Base-by-base conservation (phyloP, 2,113 vertebrate genomes). In the Bombycilla garrulus region DNA sequence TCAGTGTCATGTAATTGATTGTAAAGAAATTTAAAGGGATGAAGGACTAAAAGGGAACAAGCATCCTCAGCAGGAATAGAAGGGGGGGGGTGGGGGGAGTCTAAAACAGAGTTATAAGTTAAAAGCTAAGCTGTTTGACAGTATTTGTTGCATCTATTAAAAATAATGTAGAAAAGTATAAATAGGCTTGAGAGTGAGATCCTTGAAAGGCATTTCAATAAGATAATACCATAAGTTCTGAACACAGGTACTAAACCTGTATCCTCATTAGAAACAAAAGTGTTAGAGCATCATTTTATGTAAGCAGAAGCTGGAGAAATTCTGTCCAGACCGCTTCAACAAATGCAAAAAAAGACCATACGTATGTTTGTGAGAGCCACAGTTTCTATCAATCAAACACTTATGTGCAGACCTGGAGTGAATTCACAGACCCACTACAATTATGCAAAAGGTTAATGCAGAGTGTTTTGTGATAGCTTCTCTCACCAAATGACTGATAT, bases 1-100 rank as follows among this genome's bases (percentile, higher is more conserved):
- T 93, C 82, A 92, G 76, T 84, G 93, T 86, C 76, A 86, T 86
- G 76, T 94, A 97, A 93, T 96, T 97, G 90, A 94, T 90, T 93
- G 76, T 57, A 86, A 90, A 92, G 86, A 96, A 93, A 95, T 92
- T 70, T 92, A 84, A 96, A 95, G 71, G 81, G 33, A 73, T 67
- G 74, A 94, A 93, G 57, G 67, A 56, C 71, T 74, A 57, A 86
- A 95, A 90, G 23, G 35, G 48, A 93, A 53, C 42, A 86, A 88
- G 16, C 40, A 69, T 48, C 74, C 67, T 70, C 47, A 70, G 64
- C 87, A 86, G 40, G 67, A 91, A 61, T 25, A 80, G 81, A 45
- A 24, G 28, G 6, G 28, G 10, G 3, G 29, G 15, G 5, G 19
- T 23, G 7, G 1, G 1, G 1, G 2, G 26, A 66, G 23, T 13